Percentiles rank a stretch among this genome's conserved stretches.
Evolutionary conservation across 92 coral and sea anemone genomes (phyloP).

Genomic region (Siderastrea radians): DNA sequence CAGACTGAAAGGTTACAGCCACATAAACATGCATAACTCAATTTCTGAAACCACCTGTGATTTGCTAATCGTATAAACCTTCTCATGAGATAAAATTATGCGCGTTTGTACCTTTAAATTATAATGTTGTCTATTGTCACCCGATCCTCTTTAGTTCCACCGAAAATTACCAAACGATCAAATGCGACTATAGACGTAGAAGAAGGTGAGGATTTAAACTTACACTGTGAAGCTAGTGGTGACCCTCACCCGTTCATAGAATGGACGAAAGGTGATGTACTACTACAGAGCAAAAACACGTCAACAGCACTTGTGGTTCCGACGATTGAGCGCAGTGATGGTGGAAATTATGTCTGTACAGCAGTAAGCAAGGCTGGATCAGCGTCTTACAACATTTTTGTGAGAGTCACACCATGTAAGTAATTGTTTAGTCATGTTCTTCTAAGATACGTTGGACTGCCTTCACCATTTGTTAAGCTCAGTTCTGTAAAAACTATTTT

Average conservation of each 20-base stretch:
- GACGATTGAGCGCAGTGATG: background rate
- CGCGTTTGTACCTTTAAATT: no score
- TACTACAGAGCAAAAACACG: background rate
- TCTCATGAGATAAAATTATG: no score
- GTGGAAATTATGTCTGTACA: constrained; percentile 5
- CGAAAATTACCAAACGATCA: background rate
- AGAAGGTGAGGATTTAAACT: background rate
- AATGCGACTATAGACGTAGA: background rate
- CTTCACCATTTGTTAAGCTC: no score
- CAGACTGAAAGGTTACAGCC: no score
- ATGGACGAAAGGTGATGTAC: background rate
- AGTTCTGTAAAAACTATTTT: no score
- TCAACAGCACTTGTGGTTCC: background rate
- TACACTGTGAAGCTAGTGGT: constrained; percentile 5
- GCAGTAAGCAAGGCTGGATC: background rate
- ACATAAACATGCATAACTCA: no score
- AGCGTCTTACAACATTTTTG: background rate
- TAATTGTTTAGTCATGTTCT: background rate
- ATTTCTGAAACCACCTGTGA: no score
- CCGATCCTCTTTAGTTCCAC: background rate
- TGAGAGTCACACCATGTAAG: constrained; percentile 9
- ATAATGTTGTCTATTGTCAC: no score
- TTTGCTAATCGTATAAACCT: no score
- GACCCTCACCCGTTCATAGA: background rate
- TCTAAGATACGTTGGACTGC: background rate